Conservation (phyloP, 2,888 invertebrate genomes). For the Leucophora obtusa region DNA sequence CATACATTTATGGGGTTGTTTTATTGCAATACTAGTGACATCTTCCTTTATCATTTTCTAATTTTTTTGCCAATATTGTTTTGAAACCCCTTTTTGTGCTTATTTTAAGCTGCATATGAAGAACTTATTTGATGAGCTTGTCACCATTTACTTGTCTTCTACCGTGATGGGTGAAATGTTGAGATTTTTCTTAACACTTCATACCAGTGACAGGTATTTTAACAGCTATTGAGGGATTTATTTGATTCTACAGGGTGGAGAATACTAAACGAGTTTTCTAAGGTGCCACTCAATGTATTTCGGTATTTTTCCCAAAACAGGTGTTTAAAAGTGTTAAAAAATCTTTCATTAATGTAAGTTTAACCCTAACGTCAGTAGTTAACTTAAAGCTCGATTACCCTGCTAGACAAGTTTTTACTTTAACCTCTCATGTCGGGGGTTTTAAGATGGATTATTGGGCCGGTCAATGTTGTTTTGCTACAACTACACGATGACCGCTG, state of each 20-base stretch:
- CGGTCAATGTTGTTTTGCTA: no score
- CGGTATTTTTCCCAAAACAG: no score
- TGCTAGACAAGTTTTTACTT: no score
- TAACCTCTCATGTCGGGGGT: no score
- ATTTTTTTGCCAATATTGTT: constrained; percentile 28
- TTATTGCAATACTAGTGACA: constrained; percentile 36
- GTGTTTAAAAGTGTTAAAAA: no score
- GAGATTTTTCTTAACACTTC: constrained; percentile 57
- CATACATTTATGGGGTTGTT: constrained; percentile 61
- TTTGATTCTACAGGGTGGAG: neutral
- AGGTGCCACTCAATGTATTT: no score
- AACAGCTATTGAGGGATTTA: constrained; percentile 44
- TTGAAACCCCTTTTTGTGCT: constrained; percentile 45
- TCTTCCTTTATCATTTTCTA: constrained; percentile 35
- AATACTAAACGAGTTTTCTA: no score
- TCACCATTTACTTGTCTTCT: constrained; percentile 33
- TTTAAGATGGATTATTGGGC: no score
- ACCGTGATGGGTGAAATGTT: constrained; percentile 47
- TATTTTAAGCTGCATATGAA: constrained; percentile 47
- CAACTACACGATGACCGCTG: no score
- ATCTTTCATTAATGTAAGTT: no score
- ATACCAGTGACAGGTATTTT: constrained; percentile 49
- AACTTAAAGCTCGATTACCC: no score
- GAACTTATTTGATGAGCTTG: constrained; percentile 47
- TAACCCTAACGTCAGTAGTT: no score